A percentile compares a stretch with the other conserved stretches of the same genome.
These are phyloP conservation scores for Propsilocerus akamusi DNA, from an alignment of 1,140 invertebrate species.

Conservation along the genomic window DNA sequence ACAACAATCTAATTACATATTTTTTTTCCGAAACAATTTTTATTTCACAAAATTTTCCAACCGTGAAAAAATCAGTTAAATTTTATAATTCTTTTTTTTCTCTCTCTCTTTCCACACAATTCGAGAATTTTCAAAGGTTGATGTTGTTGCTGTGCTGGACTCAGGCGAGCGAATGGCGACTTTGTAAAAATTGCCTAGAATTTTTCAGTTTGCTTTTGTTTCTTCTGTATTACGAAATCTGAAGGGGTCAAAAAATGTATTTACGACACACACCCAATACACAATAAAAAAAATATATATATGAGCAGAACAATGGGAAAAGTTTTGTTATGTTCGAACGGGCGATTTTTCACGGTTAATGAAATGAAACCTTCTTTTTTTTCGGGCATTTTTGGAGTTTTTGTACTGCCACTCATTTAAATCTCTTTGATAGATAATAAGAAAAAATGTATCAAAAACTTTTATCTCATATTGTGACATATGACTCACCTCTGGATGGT, in stretches of 20 bases:
- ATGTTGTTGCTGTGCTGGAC: too few relatives aligned
- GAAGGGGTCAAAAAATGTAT: conserved; percentile 2
- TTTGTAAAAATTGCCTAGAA: too few relatives aligned
- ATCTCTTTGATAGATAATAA: too few relatives aligned
- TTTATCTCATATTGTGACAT: too few relatives aligned
- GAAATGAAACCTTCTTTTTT: too few relatives aligned
- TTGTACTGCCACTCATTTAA: too few relatives aligned
- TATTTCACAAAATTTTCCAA: conserved; percentile 4
- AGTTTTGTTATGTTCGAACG: neutral
- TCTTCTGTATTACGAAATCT: neutral
- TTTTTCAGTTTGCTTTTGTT: neutral
- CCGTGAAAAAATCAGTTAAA: conserved; percentile 4
- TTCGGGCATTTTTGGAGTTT: too few relatives aligned
- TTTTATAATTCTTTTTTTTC: neutral
- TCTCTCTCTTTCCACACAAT: neutral
- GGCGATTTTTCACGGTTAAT: neutral
- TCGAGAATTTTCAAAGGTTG: neutral
- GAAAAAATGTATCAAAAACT: too few relatives aligned
- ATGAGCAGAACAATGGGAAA: neutral
- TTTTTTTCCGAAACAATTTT: conserved; percentile 1
- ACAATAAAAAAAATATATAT: neutral
- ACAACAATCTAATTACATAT: conserved; percentile 3
- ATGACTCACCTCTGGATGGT: neutral
- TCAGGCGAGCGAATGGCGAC: too few relatives aligned
- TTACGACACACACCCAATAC: conserved; percentile 1